Conservation (phyloP, 2,113 vertebrate genomes). For the Heterocephalus glaber region DNA sequence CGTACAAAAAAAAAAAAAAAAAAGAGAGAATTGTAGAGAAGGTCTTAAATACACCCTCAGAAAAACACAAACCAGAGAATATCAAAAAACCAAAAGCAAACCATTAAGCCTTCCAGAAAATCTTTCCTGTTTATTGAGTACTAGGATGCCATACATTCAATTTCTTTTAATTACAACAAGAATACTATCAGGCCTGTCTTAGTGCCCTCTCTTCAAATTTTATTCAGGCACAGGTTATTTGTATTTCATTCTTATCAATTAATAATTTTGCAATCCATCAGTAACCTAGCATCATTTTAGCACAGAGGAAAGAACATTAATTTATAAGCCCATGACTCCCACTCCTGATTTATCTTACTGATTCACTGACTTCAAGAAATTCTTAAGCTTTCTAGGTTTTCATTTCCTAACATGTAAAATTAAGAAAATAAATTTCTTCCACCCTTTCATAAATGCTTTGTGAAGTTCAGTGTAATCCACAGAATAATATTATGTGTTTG, state of each 20-base stretch:
- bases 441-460: not conserved
- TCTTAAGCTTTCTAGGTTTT: not conserved
- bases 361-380: not conserved
- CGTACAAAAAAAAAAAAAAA: too few relatives aligned
- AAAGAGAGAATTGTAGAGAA: too few relatives aligned
- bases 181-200: not conserved
- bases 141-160: not conserved
- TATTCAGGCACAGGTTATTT: not conserved
- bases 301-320: not conserved
- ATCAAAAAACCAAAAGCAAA: not conserved
- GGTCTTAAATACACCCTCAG: not conserved
- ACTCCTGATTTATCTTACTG: not conserved
- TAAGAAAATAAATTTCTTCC: not conserved
- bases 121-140: not conserved
- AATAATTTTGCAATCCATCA: not conserved
- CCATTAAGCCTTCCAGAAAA: not conserved
- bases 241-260: not conserved
- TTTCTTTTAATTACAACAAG: not conserved
- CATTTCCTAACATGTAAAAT: not conserved
- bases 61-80: not conserved
- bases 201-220: not conserved
- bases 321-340: not conserved
- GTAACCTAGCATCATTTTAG: not conserved
- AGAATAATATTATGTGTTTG: not conserved
- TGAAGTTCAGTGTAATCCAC: not conserved